Conservation (phyloP, 2,888 invertebrate species). For the Drepana falcataria region DNA sequence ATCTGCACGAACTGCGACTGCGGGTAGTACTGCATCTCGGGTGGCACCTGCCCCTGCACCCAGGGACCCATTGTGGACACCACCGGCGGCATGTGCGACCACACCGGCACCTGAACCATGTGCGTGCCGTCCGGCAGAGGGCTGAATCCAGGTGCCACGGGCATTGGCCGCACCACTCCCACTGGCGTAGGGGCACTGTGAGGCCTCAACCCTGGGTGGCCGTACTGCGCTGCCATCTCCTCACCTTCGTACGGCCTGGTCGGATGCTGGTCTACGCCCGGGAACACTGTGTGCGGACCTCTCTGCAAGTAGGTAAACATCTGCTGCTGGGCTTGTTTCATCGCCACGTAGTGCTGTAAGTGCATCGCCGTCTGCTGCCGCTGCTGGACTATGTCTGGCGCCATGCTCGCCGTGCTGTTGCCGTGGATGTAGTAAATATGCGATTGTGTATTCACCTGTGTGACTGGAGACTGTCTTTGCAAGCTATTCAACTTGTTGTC, state of each 20-base stretch:
- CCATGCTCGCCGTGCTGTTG: constrained; percentile 43
- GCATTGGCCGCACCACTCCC: constrained; percentile 56
- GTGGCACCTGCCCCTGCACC: constrained; percentile 53
- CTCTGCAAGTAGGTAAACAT: constrained; percentile 69
- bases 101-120: constrained; percentile 66
- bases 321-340: constrained; percentile 76
- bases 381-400: constrained; percentile 62
- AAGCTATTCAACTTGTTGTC: constrained; percentile 46
- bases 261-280: constrained; percentile 50
- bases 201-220: constrained; percentile 56
- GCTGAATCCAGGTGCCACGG: constrained; percentile 47
- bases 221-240: constrained; percentile 54
- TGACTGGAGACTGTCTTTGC: constrained; percentile 36
- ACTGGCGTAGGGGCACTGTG: constrained; percentile 63
- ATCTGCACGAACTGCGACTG: constrained; percentile 67
- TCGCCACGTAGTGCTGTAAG: constrained; percentile 72
- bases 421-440: constrained; percentile 71
- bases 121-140: constrained; percentile 52
- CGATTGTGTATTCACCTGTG: constrained; percentile 46
- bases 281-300: constrained; percentile 66
- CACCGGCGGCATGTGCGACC: constrained; percentile 61
- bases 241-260: constrained; percentile 58
- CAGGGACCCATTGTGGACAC: constrained; percentile 61
- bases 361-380: constrained; percentile 72
- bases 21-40: constrained; percentile 69